A percentile compares a stretch with the other conserved stretches of the same genome.
These are phyloP conservation scores for Tenthredo livida DNA, from an alignment of 2,888 invertebrate species.

Conservation along the genomic window DNA sequence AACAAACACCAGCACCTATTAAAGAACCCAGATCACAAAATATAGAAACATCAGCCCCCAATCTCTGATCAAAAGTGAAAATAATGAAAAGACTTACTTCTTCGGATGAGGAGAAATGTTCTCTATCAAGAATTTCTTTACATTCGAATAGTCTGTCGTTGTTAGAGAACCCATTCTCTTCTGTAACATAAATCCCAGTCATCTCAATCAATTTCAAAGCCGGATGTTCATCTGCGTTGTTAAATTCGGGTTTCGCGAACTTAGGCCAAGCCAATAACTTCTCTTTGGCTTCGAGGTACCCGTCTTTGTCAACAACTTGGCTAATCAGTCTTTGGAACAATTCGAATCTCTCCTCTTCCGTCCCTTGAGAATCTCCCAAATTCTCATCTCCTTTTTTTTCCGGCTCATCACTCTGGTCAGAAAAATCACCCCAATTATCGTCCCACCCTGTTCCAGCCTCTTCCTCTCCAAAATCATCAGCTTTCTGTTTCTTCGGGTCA, in stretches of 20 bases:
- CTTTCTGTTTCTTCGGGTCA: slow-evolving; percentile 52
- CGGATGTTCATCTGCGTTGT: slow-evolving; percentile 65
- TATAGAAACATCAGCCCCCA: neutral
- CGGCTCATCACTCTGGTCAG: slow-evolving; percentile 63
- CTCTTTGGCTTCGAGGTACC: slow-evolving; percentile 67
- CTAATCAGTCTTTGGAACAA: slow-evolving; percentile 63
- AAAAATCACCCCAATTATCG: slow-evolving; percentile 72
- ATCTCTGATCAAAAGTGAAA: neutral
- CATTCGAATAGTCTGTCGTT: slow-evolving; percentile 69
- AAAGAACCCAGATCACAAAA: neutral
- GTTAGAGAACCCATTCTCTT: slow-evolving; percentile 59
- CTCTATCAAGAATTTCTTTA: slow-evolving; percentile 66
- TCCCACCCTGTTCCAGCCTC: slow-evolving; percentile 62
- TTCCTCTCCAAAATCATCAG: slow-evolving; percentile 50
- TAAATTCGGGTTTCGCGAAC: slow-evolving; percentile 65
- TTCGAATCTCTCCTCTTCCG: slow-evolving; percentile 67
- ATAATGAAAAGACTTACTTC: slow-evolving; percentile 60
- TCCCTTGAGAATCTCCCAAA: slow-evolving; percentile 55
- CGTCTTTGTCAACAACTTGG: slow-evolving; percentile 62
- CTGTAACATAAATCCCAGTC: slow-evolving; percentile 62
- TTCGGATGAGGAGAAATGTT: slow-evolving; percentile 62
- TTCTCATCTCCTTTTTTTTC: neutral
- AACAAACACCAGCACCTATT: no score
- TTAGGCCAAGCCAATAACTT: slow-evolving; percentile 67
- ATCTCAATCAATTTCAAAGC: slow-evolving; percentile 62